These are phyloP conservation scores for Formica exsecta DNA, from an alignment of 1,140 invertebrate species.

Conservation along the genomic window DNA sequence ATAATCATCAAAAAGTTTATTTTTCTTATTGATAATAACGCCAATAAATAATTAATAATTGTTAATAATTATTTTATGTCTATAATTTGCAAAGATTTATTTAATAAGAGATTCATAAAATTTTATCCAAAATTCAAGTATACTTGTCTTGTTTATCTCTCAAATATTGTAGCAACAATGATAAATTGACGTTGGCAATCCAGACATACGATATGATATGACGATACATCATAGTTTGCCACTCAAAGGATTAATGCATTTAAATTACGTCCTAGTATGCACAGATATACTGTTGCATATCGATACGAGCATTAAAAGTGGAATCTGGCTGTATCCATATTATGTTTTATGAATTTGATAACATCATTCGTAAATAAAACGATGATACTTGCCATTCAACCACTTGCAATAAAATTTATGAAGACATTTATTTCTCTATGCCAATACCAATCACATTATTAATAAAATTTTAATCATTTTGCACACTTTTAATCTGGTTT, in stretches of 20 bases:
- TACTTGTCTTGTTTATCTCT: constrained; percentile 45
- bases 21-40: not conserved
- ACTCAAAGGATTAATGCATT: constrained; percentile 63
- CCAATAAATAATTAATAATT: not conserved
- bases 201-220: constrained; percentile 47
- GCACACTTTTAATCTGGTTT: not conserved
- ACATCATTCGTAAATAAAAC: constrained; percentile 31
- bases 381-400: constrained; percentile 12
- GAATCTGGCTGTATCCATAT: constrained; percentile 28
- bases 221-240: constrained; percentile 60
- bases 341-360: constrained; percentile 51
- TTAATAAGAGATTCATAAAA: constrained; percentile 11
- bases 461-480: not conserved
- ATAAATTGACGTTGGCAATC: constrained; percentile 48
- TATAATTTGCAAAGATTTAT: not conserved
- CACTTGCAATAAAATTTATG: constrained; percentile 30
- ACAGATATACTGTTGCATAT: constrained; percentile 56
- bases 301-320: constrained; percentile 51
- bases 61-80: constrained; percentile 22
- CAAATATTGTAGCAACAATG: constrained; percentile 41
- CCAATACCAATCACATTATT: not conserved
- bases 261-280: constrained; percentile 57
- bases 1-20: not conserved
- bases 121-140: constrained; percentile 41
- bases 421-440: not conserved